Conservation (phyloP, 2,113 vertebrate genomes). For the Hystrix brachyura region DNA sequence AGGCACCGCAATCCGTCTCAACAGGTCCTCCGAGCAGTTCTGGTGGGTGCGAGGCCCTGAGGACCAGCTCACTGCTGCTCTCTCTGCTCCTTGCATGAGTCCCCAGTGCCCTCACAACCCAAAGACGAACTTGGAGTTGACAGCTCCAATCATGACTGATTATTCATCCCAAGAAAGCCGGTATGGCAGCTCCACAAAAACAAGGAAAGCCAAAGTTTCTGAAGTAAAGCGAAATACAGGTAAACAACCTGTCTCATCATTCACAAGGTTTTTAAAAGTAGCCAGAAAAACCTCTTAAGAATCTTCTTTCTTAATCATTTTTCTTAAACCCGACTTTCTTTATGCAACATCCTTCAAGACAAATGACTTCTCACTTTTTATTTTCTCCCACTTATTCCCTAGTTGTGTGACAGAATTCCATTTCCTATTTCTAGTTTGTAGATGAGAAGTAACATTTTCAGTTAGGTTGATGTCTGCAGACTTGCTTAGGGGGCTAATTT, state of each 20-base stretch:
- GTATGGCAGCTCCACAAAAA: neutral
- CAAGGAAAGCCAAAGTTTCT: neutral
- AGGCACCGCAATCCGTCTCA: neutral
- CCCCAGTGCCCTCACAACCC: neutral
- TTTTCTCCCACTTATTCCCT: neutral
- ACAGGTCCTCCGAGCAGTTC: neutral
- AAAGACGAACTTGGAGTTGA: neutral
- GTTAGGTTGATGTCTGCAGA: neutral
- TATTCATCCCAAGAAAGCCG: neutral
- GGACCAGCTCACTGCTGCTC: neutral
- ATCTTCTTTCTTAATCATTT: neutral
- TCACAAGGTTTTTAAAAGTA: conserved; percentile 6
- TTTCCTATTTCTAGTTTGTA: conserved; percentile 27
- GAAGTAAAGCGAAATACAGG: neutral
- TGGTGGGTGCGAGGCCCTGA: neutral
- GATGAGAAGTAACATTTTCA: conserved; percentile 17
- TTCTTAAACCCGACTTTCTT: conserved; percentile 29
- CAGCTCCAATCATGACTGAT: neutral
- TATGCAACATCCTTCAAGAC: neutral
- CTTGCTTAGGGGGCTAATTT: conserved; percentile 38
- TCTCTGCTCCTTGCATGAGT: neutral
- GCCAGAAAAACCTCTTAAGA: neutral
- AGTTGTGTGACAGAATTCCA: conserved; percentile 2
- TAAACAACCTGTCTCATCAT: neutral
- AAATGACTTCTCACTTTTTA: conserved; percentile 1